Conservation (phyloP, 2,113 vertebrate genomes). For the Nibea coibor region DNA sequence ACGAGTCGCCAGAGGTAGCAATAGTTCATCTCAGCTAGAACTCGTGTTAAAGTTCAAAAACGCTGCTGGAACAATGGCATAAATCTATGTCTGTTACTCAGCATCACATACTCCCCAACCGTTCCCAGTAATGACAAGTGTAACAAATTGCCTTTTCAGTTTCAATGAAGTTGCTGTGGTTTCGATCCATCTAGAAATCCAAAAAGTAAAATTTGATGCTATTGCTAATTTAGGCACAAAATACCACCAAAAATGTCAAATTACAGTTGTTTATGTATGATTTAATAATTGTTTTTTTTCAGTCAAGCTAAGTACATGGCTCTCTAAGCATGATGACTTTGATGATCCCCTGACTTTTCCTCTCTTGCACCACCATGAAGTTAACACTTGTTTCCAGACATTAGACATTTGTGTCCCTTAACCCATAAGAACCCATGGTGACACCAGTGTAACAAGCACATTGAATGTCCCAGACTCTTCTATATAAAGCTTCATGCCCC, state of each 20-base stretch:
- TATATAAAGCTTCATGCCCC: too few relatives aligned
- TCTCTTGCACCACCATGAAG: too few relatives aligned
- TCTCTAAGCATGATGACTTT: background rate
- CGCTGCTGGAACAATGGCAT: constrained; percentile 30
- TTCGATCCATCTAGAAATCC: background rate
- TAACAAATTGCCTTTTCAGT: constrained; percentile 4
- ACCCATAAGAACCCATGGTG: too few relatives aligned
- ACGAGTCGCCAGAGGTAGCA: constrained; percentile 77
- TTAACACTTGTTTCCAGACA: too few relatives aligned
- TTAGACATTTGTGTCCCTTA: too few relatives aligned
- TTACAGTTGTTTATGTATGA: background rate
- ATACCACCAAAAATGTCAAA: background rate
- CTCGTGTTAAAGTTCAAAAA: constrained; percentile 54
- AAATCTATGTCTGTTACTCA: constrained; percentile 6
- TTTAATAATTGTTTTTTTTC: background rate
- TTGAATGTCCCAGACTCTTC: too few relatives aligned
- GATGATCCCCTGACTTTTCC: background rate
- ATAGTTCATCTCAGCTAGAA: constrained; percentile 56
- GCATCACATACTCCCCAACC: constrained; percentile 2
- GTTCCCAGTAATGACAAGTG: constrained; percentile 1
- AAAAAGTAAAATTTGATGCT: background rate
- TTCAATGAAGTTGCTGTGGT: background rate
- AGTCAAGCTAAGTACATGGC: too few relatives aligned
- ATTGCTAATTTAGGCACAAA: background rate
- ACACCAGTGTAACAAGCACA: too few relatives aligned